These are phyloP conservation scores for Lutraria rhynchaena DNA, from an alignment of 1,140 invertebrate species.

Conservation along the genomic window DNA sequence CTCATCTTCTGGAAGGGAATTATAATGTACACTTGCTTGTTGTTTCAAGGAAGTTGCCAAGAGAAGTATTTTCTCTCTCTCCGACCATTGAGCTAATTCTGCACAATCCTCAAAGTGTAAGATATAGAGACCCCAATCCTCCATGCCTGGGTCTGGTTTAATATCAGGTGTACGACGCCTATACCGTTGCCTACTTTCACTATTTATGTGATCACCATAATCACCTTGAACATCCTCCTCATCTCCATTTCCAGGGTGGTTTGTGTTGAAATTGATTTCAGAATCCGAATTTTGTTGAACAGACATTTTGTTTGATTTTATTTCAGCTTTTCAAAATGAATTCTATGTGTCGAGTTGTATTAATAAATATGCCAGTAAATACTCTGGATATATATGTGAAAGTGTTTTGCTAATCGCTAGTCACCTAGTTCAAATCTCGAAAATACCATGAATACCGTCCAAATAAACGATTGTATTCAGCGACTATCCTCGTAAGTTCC, in stretches of 20 bases:
- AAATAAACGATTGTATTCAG: background rate
- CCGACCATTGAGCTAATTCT: background rate
- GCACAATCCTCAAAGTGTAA: too few relatives aligned
- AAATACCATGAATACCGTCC: background rate
- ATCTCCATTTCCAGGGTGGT: background rate
- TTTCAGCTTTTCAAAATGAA: too few relatives aligned
- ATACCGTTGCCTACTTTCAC: background rate
- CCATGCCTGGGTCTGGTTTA: slow-evolving; percentile 22
- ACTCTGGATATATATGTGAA: background rate
- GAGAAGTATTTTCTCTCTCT: background rate
- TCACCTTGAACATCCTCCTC: background rate
- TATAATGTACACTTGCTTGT: too few relatives aligned
- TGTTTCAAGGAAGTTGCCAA: background rate
- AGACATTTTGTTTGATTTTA: too few relatives aligned
- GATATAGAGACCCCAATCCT: slow-evolving; percentile 26
- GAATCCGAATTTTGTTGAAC: slow-evolving; percentile 7
- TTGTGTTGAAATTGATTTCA: slow-evolving; percentile 11
- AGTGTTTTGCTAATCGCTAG: background rate
- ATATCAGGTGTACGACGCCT: background rate
- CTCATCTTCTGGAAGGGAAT: background rate
- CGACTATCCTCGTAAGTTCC: too few relatives aligned
- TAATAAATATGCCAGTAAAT: background rate
- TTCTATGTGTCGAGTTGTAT: too few relatives aligned
- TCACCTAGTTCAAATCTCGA: background rate
- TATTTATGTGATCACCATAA: background rate